Conservation (phyloP, 2,113 vertebrate species). For the Clarias magur region DNA sequence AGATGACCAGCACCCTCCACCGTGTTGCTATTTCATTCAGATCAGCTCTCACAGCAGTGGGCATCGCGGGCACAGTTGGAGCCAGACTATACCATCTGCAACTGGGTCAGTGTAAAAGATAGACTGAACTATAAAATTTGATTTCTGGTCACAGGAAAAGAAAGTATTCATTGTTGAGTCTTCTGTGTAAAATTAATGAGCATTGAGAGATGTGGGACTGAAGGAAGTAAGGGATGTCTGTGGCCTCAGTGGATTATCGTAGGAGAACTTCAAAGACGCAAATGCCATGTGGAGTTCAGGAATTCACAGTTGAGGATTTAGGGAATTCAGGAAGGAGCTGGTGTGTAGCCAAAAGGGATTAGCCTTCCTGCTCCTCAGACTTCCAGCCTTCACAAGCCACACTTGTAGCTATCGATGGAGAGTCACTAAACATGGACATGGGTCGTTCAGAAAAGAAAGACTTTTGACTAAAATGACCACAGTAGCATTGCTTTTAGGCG, state of each 20-base stretch:
- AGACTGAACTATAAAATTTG: conserved; percentile 9
- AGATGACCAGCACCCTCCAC: conserved; percentile 21
- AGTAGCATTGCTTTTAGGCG: not conserved
- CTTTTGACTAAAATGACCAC: not conserved
- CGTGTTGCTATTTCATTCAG: conserved; percentile 20
- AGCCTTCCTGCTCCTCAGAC: not conserved
- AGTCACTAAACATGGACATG: not conserved
- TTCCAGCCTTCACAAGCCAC: not conserved
- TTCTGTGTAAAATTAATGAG: conserved; percentile 45
- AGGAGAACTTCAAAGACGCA: conserved; percentile 39
- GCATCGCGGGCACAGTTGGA: conserved; percentile 16
- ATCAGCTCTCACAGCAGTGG: conserved; percentile 10
- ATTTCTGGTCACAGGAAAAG: not conserved
- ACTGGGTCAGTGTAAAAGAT: conserved; percentile 18
- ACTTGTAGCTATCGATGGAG: not conserved
- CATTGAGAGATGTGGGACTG: not conserved
- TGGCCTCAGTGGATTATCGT: conserved; percentile 40
- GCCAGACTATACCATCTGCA: conserved; percentile 27
- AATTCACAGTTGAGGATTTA: conserved; percentile 30
- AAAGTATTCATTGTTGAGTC: conserved; percentile 38
- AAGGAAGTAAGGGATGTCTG: conserved; percentile 39
- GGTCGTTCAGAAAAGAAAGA: not conserved
- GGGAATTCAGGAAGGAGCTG: conserved; percentile 17
- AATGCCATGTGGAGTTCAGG: conserved; percentile 45
- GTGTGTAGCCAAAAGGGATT: conserved; percentile 27